Conservation (phyloP, 2,113 vertebrate species). For the Condylura cristata region DNA sequence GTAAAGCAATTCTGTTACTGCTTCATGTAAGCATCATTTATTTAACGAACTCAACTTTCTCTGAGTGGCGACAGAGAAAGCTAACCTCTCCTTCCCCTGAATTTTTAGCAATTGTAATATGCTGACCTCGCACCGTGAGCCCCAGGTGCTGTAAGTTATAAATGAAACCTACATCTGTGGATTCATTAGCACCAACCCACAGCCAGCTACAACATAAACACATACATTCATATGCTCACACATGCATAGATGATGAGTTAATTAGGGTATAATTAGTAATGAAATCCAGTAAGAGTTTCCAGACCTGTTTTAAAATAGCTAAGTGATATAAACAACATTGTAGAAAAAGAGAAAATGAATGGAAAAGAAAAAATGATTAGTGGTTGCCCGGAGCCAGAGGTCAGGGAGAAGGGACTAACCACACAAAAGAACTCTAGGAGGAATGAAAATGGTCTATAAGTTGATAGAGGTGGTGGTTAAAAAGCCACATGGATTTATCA, state of each 20-base stretch:
- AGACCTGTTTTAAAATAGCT: not conserved
- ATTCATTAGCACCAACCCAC: not conserved
- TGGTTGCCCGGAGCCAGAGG: not conserved
- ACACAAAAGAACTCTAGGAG: not conserved
- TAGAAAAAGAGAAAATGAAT: not conserved
- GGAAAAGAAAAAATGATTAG: not conserved
- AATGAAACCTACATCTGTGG: not conserved
- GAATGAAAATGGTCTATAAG: not conserved
- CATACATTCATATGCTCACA: not conserved
- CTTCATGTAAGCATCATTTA: not conserved
- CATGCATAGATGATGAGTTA: not conserved
- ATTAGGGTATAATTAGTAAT: not conserved
- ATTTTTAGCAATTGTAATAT: not conserved
- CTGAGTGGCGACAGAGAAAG: slow-evolving; percentile 12
- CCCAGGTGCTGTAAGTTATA: not conserved
- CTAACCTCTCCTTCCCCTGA: not conserved
- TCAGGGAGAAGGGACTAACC: not conserved
- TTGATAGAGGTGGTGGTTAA: not conserved
- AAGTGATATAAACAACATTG: not conserved
- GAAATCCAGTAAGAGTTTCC: not conserved
- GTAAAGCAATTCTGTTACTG: not conserved
- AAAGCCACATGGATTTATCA: not conserved
- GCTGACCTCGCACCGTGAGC: not conserved
- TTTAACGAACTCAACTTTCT: slow-evolving; percentile 30
- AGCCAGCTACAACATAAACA: not conserved